phyloP scores from a whole-genome alignment of 2,113 vertebrate species.

The Columba janthina region DNA sequence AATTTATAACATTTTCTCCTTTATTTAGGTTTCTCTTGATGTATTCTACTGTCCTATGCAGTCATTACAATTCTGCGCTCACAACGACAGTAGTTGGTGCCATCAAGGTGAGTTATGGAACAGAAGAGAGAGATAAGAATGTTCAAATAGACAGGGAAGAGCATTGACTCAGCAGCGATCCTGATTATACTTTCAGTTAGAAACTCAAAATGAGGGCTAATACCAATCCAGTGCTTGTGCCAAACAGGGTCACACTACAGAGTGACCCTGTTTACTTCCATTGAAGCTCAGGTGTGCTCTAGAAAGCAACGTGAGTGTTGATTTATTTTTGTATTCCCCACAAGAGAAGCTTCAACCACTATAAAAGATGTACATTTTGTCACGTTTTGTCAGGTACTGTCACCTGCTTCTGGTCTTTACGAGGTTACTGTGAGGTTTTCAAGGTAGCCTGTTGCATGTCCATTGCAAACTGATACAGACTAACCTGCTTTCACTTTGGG shows the following conservation, averaged over 20 bases:
- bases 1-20: not conserved
- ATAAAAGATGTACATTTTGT: not conserved
- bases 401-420: not conserved
- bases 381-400: not conserved
- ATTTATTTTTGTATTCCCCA: not conserved
- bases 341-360: not conserved
- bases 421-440: not conserved
- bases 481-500: not conserved
- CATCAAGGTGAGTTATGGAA: slow-evolving; percentile 81
- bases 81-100: slow-evolving; percentile 90
- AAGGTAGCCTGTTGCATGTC: not conserved
- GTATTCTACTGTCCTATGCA: slow-evolving; percentile 90
- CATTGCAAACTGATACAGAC: not conserved
- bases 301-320: not conserved
- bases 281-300: not conserved
- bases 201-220: not conserved
- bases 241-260: not conserved
- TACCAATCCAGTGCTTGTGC: not conserved
- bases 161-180: not conserved
- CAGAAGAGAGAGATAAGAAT: not conserved
- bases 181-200: not conserved
- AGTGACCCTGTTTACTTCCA: not conserved
- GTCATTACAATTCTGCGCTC: slow-evolving; percentile 90
- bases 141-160: not conserved
- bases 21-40: slow-evolving; percentile 87